Percentiles rank a stretch among this genome's conserved stretches.
phyloP scores from a whole-genome alignment of 2,113 vertebrate genomes.

The Cromileptes altivelis region DNA sequence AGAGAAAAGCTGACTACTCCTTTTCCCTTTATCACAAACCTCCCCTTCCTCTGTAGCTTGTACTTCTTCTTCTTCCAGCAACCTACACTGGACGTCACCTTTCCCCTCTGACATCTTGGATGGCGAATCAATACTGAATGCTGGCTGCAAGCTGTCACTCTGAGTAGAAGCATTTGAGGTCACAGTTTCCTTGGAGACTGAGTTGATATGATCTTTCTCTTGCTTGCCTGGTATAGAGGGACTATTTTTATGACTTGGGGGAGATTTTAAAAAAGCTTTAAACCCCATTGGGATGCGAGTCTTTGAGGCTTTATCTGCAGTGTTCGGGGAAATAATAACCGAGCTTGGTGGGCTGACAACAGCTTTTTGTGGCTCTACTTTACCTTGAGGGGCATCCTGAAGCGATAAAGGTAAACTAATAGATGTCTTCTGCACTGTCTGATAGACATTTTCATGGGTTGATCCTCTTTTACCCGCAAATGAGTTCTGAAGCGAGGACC shows the following conservation, averaged over 20 bases:
- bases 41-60: conserved; percentile 62
- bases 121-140: conserved; percentile 51
- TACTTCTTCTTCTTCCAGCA: conserved; percentile 52
- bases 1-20: conserved; percentile 85
- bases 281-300: conserved; percentile 89
- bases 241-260: conserved; percentile 87
- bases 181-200: conserved; percentile 87
- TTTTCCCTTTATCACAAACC: conserved; percentile 76
- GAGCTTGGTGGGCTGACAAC: conserved; percentile 68
- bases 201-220: conserved; percentile 93
- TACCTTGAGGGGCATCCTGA: conserved; percentile 69
- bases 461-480: conserved; percentile 79
- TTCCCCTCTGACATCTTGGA: conserved; percentile 64
- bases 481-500: conserved; percentile 72
- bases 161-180: conserved; percentile 70
- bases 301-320: conserved; percentile 85
- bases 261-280: conserved; percentile 90
- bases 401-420: conserved; percentile 67
- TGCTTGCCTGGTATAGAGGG: conserved; percentile 89
- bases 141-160: conserved; percentile 49
- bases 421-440: conserved; percentile 77
- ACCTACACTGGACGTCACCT: conserved; percentile 67
- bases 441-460: conserved; percentile 67
- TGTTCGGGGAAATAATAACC: conserved; percentile 65
- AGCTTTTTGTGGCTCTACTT: conserved; percentile 73